A percentile compares a stretch with the other conserved stretches of the same genome.
These are phyloP conservation scores for Drosophila novamexicana DNA, from an alignment of 1,140 invertebrate genomes.

Conservation along the genomic window DNA sequence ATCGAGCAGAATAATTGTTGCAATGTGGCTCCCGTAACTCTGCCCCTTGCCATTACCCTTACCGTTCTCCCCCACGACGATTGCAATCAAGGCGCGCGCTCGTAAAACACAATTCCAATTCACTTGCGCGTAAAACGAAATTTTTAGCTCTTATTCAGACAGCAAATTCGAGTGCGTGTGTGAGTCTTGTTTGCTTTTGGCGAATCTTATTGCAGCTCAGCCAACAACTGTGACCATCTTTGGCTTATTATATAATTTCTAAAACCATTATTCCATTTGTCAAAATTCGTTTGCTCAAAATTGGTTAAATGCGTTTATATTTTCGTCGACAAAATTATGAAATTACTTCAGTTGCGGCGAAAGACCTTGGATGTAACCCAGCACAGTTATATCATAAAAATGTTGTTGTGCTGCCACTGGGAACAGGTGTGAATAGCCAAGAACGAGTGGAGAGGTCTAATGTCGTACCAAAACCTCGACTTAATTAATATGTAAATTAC, in stretches of 20 bases:
- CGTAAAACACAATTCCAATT: constrained; percentile 72
- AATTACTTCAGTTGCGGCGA: constrained; percentile 49
- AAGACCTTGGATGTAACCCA: constrained; percentile 58
- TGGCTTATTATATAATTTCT: constrained; percentile 72
- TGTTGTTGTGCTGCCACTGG: constrained; percentile 35
- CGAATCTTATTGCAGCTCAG: constrained; percentile 45
- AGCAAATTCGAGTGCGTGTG: constrained; percentile 25
- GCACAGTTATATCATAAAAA: constrained; percentile 64
- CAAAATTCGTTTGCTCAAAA: constrained; percentile 63
- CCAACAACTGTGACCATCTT: constrained; percentile 68
- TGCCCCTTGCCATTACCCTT: constrained; percentile 28
- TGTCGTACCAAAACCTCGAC: neutral
- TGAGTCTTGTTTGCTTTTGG: constrained; percentile 42
- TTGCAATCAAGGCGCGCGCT: constrained; percentile 69
- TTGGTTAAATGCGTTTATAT: constrained; percentile 70
- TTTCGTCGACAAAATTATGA: constrained; percentile 61
- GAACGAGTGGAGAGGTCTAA: constrained; percentile 9
- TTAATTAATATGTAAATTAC: constrained; percentile 6
- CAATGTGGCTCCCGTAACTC: constrained; percentile 47
- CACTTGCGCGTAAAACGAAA: constrained; percentile 78
- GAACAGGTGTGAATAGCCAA: constrained; percentile 12
- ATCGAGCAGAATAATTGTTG: constrained; percentile 82
- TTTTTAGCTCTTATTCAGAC: constrained; percentile 44
- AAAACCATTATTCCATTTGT: constrained; percentile 76
- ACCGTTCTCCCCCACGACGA: constrained; percentile 30